Base-by-base conservation (phyloP, 92 coral and sea anemone species). In the Porites cylindrica region DNA sequence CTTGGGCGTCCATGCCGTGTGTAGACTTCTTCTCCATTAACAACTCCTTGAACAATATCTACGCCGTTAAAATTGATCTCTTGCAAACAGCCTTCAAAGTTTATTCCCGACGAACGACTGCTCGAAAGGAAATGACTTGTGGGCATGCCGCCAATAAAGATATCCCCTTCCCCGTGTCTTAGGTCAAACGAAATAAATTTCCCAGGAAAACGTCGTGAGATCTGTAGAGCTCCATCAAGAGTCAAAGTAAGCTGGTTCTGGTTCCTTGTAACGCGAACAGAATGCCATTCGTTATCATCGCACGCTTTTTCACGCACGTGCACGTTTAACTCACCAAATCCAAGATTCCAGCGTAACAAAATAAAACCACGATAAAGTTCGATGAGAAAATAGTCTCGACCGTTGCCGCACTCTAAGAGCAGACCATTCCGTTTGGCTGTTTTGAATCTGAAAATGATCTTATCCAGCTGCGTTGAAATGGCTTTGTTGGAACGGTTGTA, bases 281-380 rank as follows among this genome's bases (percentile, higher is more conserved):
- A 75, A 71, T 92, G 95, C 95, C 95, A 92, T 18, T 61, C 70
- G 53, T 73, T 59, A 62, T 92, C 93, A 50, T 63, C 26, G 72
- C 76, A 74, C 82, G 51, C 19, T 43, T 64, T 66, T 3, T 81
- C 82, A 32, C 83, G 77, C 47, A 81, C 73, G 53, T 51, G 75
- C 23, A 92, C 51, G 68, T 75, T 23, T 11, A 92, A 77, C 66
- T 77, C 79, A 3, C 93, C 92, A 4, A 91, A 85, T 60, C 95
- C 95, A 10, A 92, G 78, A 75, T 92, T 85, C 95, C 92, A 88
- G 7, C 86, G 80, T 72, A 89, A 50, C 32, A 85, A 74, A 20
- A 92, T 24, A 18, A 7, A 68, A 26, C 95, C 93, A 17, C n/a
- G 56, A 50, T 19, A 50, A 11, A 92, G 88, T 52, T 89, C 89